Percentiles rank a stretch among this genome's conserved stretches.
These are phyloP conservation scores for Troides oblongomaculatus DNA, from an alignment of 2,888 invertebrate genomes.

Conservation along the genomic window DNA sequence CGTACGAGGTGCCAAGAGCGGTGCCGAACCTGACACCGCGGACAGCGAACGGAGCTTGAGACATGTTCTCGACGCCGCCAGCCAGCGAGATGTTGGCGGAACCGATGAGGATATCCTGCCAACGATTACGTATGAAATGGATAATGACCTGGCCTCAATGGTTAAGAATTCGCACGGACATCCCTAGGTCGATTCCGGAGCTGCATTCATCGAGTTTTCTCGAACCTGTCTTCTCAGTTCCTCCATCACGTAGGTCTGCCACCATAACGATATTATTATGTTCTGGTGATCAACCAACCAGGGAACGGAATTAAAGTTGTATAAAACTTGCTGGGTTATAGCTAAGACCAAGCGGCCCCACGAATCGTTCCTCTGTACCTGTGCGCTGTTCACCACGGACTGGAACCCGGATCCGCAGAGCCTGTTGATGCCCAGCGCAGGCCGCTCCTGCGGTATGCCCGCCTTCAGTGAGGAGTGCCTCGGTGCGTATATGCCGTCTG, in stretches of 20 bases:
- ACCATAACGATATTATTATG: too few relatives aligned
- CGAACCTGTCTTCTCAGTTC: too few relatives aligned
- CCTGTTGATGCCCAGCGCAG: constrained; percentile 93
- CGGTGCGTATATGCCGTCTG: constrained; percentile 91
- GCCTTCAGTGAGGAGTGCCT: constrained; percentile 92
- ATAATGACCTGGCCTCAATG: too few relatives aligned
- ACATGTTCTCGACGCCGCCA: constrained; percentile 98
- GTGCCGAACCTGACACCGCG: constrained; percentile 94
- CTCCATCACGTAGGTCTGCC: too few relatives aligned
- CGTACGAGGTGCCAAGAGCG: constrained; percentile 86
- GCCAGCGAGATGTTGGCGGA: constrained; percentile 92
- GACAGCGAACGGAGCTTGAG: constrained; percentile 92
- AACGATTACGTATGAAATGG: not conserved
- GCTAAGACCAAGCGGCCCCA: too few relatives aligned
- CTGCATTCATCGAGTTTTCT: too few relatives aligned
- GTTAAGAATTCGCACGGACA: too few relatives aligned
- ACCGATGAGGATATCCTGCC: constrained; percentile 90
- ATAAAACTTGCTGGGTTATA: too few relatives aligned
- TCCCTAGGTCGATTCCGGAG: too few relatives aligned
- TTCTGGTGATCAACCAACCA: too few relatives aligned
- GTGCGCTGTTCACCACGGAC: constrained; percentile 92
- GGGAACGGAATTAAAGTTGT: too few relatives aligned
- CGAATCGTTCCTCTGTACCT: constrained; percentile 75
- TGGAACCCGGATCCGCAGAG: constrained; percentile 99
- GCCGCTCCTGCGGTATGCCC: constrained; percentile 91